phyloP scores from a whole-genome alignment of 2,888 invertebrate species.

The Strigamia transsilvanica region DNA sequence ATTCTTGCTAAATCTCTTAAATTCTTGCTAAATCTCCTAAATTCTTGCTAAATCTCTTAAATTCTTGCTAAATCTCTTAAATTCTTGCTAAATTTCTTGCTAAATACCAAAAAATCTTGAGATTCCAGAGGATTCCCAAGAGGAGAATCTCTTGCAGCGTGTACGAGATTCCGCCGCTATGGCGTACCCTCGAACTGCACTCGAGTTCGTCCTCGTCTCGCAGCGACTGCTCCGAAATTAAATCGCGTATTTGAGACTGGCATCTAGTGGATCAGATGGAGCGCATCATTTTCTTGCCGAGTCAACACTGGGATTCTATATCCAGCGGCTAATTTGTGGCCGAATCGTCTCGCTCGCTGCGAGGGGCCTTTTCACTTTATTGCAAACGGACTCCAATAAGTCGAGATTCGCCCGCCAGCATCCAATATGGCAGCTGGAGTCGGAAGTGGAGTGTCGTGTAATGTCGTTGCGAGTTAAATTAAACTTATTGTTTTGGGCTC shows the following conservation, averaged over 20 bases:
- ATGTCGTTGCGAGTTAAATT: constrained; percentile 6
- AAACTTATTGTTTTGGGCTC: constrained; percentile 27
- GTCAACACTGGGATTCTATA: constrained; percentile 12
- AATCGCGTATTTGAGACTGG: neutral
- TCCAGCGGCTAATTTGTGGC: constrained; percentile 36
- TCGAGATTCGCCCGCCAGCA: constrained; percentile 32
- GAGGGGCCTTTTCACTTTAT: constrained; percentile 48
- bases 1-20: no score
- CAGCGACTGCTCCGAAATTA: neutral
- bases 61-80: no score
- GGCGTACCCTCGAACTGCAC: no score
- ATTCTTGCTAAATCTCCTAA: no score
- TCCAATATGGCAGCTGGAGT: constrained; percentile 48
- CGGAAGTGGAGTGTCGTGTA: constrained; percentile 22
- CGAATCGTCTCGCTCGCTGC: constrained; percentile 24
- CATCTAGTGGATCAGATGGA: neutral
- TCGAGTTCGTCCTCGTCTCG: no score
- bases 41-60: no score
- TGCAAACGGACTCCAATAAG: constrained; percentile 46
- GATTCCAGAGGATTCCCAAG: no score
- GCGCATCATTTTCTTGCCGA: constrained; percentile 20
- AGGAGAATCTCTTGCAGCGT: no score
- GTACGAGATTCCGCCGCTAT: no score
- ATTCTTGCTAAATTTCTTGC: no score
- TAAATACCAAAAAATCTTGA: no score